Conservation (phyloP, 1,140 invertebrate genomes). For the Drosophila grimshawi region DNA sequence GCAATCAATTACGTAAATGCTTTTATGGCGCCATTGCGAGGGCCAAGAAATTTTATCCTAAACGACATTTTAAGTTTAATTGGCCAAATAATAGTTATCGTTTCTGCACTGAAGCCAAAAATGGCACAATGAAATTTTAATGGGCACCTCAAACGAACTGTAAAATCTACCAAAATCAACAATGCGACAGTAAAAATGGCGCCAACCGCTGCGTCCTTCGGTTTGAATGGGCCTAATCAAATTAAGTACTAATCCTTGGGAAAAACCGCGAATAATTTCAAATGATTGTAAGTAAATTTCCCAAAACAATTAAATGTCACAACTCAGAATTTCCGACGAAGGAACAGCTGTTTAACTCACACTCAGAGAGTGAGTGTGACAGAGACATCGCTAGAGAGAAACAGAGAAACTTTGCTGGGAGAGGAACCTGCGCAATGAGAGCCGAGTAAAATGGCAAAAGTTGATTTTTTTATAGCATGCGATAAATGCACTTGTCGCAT, state of each 20-base stretch:
- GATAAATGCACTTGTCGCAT: slow-evolving; percentile 55
- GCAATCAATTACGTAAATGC: slow-evolving; percentile 13
- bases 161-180: slow-evolving; percentile 50
- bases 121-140: slow-evolving; percentile 59
- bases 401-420: slow-evolving; percentile 2
- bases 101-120: slow-evolving; percentile 25
- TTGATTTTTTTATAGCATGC: slow-evolving; percentile 54
- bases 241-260: slow-evolving; percentile 80
- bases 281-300: slow-evolving; percentile 83
- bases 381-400: slow-evolving; percentile 9
- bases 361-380: not conserved
- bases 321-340: slow-evolving; percentile 33
- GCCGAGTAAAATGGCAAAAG: not conserved
- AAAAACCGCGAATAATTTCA: slow-evolving; percentile 81
- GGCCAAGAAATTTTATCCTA: not conserved
- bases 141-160: slow-evolving; percentile 56
- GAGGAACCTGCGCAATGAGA: slow-evolving; percentile 45
- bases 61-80: slow-evolving; percentile 35
- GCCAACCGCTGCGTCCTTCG: slow-evolving; percentile 20
- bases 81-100: slow-evolving; percentile 61
- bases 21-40: slow-evolving; percentile 14
- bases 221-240: slow-evolving; percentile 73
- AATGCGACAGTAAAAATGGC: slow-evolving; percentile 66
- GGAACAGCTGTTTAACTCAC: slow-evolving; percentile 22
- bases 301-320: slow-evolving; percentile 73